Conservation (phyloP, 2,113 vertebrate species). For the Pomatostomus ruficeps region DNA sequence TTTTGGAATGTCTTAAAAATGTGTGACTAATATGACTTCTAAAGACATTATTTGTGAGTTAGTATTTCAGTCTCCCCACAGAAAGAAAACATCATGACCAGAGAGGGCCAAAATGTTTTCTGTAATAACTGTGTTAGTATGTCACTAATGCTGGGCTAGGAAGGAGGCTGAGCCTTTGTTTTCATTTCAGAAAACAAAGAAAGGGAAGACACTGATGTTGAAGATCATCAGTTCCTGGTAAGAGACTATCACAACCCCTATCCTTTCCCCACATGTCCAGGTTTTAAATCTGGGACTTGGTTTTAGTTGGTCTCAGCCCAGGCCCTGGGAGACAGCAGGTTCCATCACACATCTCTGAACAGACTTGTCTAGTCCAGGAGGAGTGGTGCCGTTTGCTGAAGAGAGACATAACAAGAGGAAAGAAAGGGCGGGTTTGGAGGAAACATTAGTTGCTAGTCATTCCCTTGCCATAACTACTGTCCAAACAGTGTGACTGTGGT, state of each 20-base stretch:
- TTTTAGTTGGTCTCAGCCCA: not conserved
- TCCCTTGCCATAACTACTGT: not conserved
- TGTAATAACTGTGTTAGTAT: conserved; percentile 62
- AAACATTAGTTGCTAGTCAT: not conserved
- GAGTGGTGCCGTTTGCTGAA: not conserved
- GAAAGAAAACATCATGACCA: conserved; percentile 54
- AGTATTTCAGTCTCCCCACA: conserved; percentile 65
- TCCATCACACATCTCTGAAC: not conserved
- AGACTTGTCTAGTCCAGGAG: not conserved
- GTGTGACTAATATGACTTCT: conserved; percentile 81
- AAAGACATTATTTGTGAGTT: conserved; percentile 73
- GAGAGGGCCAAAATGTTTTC: conserved; percentile 41
- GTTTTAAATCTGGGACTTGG: not conserved
- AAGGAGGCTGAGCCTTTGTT: conserved; percentile 14
- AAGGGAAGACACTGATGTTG: not conserved
- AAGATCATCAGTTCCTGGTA: not conserved
- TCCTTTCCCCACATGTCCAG: rapidly evolving
- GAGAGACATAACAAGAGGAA: not conserved
- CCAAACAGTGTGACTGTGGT: not conserved
- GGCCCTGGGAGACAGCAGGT: not conserved
- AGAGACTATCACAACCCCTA: not conserved
- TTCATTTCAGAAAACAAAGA: not conserved
- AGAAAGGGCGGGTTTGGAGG: not conserved
- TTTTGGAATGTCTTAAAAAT: conserved; percentile 82
- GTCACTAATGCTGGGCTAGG: not conserved